Conservation (phyloP, 2,888 invertebrate genomes). For the Cancer borealis region DNA sequence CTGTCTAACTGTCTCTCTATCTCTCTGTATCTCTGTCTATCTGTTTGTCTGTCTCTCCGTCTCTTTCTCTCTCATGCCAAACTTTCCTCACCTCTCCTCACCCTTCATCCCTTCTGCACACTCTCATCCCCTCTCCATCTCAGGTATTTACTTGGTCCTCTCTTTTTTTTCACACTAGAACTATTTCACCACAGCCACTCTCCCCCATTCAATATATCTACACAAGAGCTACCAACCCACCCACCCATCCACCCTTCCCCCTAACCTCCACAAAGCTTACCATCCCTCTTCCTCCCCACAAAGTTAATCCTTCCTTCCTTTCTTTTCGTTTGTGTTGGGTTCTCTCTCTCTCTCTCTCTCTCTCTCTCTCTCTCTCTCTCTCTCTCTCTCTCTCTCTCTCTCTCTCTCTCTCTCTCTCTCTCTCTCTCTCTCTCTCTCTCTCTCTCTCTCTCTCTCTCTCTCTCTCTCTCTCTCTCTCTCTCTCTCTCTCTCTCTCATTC, state of each 20-base stretch:
- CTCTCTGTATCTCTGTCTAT: neutral
- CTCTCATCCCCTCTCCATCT: neutral
- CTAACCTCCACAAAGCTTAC: neutral
- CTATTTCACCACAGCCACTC: constrained; percentile 9
- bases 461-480: neutral
- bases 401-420: constrained; percentile 43
- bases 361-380: constrained; percentile 26
- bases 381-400: constrained; percentile 44
- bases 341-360: neutral
- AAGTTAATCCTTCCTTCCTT: constrained; percentile 10
- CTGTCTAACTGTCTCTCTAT: neutral
- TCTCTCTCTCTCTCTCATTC: neutral
- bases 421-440: constrained; percentile 30
- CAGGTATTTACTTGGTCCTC: neutral
- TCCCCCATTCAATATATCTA: neutral
- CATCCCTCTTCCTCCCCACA: constrained; percentile 11
- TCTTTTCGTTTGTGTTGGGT: neutral
- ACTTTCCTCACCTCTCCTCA: neutral
- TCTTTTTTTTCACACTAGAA: neutral
- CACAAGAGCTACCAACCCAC: neutral
- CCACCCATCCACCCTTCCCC: neutral
- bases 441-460: neutral
- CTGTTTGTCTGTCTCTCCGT: neutral
- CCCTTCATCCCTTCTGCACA: neutral
- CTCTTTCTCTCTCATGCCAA: neutral